phyloP scores from a whole-genome alignment of 2,888 invertebrate genomes.

The Coenonympha glycerion region DNA sequence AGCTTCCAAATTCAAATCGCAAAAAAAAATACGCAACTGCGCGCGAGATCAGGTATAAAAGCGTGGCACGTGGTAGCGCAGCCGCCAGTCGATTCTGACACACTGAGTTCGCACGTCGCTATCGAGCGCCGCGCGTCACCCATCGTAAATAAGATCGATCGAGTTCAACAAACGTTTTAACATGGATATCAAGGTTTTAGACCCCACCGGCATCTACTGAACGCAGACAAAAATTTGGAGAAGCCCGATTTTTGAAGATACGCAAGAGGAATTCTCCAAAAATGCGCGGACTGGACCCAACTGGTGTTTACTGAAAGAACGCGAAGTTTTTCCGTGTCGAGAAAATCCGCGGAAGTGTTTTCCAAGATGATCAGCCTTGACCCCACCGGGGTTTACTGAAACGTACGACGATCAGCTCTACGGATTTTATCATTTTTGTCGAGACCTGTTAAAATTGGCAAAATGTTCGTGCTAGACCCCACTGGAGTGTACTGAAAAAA shows the following conservation, averaged over 20 bases:
- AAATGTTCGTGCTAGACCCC: constrained; percentile 62
- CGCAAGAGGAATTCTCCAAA: constrained; percentile 19
- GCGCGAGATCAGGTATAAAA: constrained; percentile 63
- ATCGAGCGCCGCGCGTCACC: constrained; percentile 41
- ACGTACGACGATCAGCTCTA: constrained; percentile 6
- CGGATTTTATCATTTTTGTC: constrained; percentile 18
- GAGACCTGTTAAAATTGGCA: constrained; percentile 32
- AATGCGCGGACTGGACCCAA: constrained; percentile 29
- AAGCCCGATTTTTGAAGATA: constrained; percentile 5
- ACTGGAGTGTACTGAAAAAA: constrained; percentile 61
- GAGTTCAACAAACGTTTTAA: constrained; percentile 48
- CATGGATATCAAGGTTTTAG: constrained; percentile 69
- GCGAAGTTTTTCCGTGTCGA: constrained; percentile 7
- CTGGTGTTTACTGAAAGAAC: constrained; percentile 27
- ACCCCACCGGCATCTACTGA: constrained; percentile 70
- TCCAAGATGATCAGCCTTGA: constrained; percentile 44
- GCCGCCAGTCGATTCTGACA: constrained; percentile 58
- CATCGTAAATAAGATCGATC: constrained; percentile 71
- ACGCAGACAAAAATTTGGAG: constrained; percentile 30
- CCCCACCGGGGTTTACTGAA: constrained; percentile 63
- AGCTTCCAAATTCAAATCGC: constrained; percentile 73
- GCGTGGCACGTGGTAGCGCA: constrained; percentile 58
- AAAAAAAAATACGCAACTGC: constrained; percentile 69
- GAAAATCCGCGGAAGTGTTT: constrained; percentile 11
- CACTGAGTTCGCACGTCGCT: constrained; percentile 52